Evolutionary conservation across 1,140 invertebrate genomes (phyloP).

Genomic region (Tetragnatha versicolor): DNA sequence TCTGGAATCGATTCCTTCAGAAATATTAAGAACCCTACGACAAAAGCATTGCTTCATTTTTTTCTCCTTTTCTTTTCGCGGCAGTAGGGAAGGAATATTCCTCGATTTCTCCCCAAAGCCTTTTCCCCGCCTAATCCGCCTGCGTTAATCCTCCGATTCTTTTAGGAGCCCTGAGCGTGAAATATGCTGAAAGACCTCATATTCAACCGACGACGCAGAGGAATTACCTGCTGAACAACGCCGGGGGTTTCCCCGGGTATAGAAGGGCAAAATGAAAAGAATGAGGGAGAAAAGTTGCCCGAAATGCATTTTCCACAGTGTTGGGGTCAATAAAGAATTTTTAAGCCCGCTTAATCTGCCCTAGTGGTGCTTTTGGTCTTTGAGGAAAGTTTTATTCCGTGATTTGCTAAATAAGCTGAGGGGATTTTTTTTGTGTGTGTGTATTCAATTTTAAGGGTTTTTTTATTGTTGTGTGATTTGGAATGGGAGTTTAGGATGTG

Average conservation of each 20-base stretch:
- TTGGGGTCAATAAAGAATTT: slow-evolving; percentile 20
- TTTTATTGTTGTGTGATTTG: too few species aligned
- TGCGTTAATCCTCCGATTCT: slow-evolving; percentile 6
- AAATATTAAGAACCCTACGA: too few species aligned
- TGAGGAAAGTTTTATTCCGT: background rate
- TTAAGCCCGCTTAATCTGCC: background rate
- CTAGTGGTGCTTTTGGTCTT: background rate
- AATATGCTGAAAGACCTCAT: slow-evolving; percentile 28
- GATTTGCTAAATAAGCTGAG: too few species aligned
- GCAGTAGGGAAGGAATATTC: too few species aligned
- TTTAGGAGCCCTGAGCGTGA: slow-evolving; percentile 1
- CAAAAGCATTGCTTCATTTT: too few species aligned
- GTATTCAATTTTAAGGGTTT: too few species aligned
- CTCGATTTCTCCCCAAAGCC: background rate
- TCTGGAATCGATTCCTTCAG: too few species aligned
- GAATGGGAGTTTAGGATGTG: too few species aligned
- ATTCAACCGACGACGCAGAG: background rate
- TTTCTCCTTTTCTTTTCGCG: too few species aligned
- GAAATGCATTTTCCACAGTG: slow-evolving; percentile 5
- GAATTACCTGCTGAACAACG: background rate
- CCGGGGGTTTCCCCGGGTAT: too few species aligned
- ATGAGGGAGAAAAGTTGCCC: background rate
- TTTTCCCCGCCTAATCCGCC: background rate
- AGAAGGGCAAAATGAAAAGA: too few species aligned
- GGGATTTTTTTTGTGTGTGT: too few species aligned